Evolutionary conservation across 2,797 vertebrate genomes (phyloP), one percentile per base, ranked within the genome.

Genomic region (Micrastur ruficollis): DNA sequence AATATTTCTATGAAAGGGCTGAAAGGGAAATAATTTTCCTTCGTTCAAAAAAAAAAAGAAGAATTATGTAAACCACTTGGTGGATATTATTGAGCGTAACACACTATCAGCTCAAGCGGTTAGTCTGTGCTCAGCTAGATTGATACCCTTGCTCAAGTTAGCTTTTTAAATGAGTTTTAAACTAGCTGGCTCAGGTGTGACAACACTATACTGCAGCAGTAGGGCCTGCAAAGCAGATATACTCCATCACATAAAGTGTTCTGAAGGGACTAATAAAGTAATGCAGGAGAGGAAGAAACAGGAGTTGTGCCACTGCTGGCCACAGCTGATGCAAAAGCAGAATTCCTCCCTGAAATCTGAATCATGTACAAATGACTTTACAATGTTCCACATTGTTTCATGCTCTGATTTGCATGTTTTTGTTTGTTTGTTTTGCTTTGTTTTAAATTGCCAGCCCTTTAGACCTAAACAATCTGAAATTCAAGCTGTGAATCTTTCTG

Each of bases 401-500:
- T 53, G 67, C 74, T 80, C 81, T 74, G 81, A 93, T 92, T 82
- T 96, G 86, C 81, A 81, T 63, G 44, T 23, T 96, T 96, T 84
- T 86, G 40, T 95, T 96, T 94, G 89, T 93, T 89, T 96, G 74
- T 29, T 92, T 81, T 95, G 65, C 25, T 92, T 84, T 72, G 61
- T 58, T 94, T 95, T 66, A 94, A 92, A 93, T 78, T 89, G 76
- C 47, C 86, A 95, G 88, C 55, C 90, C 82, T 85, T 93, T 81
- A 95, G 94, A 96, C 70, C 93, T 84, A 90, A 93, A 42, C 81
- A 95, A 84, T 66, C 86, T 95, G 91, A 97, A 93, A 95, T 89
- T 96, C 95, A 96, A 97, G 93, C 95, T 96, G 95, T 94, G 90
- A 94, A 62, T 89, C 80, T 96, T 92, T 90, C 88, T 94, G 93